Conservation (phyloP, 2,888 invertebrate genomes). For the Pristionchus japonicus region DNA sequence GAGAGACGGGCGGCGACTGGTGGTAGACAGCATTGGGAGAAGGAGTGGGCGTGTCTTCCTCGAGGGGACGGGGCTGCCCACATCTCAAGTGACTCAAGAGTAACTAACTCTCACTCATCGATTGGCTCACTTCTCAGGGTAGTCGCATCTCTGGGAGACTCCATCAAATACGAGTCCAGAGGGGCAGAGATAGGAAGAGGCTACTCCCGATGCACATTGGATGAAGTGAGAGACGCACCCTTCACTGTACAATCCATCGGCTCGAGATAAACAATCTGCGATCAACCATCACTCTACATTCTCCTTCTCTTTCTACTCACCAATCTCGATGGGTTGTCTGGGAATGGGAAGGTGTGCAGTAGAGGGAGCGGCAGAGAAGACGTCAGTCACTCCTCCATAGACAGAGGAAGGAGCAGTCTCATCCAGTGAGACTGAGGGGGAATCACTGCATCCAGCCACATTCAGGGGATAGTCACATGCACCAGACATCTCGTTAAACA, state of each 20-base stretch:
- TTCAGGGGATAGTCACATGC: slow-evolving; percentile 5
- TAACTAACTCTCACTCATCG: too few species aligned
- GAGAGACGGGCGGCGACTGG: background rate
- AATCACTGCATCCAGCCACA: slow-evolving; percentile 8
- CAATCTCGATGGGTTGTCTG: background rate
- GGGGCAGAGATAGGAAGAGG: background rate
- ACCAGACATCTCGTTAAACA: background rate
- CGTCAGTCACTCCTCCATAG: background rate
- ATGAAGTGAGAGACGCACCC: background rate
- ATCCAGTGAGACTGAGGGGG: background rate
- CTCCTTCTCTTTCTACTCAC: background rate
- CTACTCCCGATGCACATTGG: background rate
- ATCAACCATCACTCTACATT: background rate
- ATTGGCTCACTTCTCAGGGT: background rate
- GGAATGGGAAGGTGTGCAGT: background rate
- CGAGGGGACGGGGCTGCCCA: slow-evolving; percentile 42
- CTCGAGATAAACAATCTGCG: slow-evolving; percentile 40
- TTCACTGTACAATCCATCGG: slow-evolving; percentile 35
- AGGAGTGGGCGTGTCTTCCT: too few species aligned
- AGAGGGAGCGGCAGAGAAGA: background rate
- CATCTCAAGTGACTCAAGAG: background rate
- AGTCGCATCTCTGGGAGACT: background rate
- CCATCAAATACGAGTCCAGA: slow-evolving; percentile 43
- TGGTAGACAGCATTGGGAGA: background rate
- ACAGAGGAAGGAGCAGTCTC: too few species aligned